phyloP scores from a whole-genome alignment of 2,113 vertebrate species.

The Myiozetetes cayanensis region DNA sequence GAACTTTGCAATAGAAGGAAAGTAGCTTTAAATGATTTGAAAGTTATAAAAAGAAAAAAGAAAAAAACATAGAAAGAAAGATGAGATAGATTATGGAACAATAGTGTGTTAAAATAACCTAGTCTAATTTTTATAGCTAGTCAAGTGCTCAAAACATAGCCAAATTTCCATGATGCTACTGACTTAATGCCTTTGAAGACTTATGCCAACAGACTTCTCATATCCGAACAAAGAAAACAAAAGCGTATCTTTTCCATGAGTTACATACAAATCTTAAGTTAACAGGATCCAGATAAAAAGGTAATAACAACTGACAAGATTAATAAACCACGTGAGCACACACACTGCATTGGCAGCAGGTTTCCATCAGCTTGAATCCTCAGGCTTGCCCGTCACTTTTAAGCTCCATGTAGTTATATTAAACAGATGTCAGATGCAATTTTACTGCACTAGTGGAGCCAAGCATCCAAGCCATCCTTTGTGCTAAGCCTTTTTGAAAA shows the following conservation, averaged over 20 bases:
- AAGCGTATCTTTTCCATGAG: conserved; percentile 77
- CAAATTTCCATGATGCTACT: conserved; percentile 96
- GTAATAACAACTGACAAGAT: conserved; percentile 80
- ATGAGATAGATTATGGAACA: conserved; percentile 63
- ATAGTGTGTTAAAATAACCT: conserved; percentile 74
- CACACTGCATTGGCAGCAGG: conserved; percentile 27
- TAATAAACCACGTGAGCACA: conserved; percentile 71
- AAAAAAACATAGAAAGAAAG: conserved; percentile 33
- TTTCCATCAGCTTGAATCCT: conserved; percentile 67
- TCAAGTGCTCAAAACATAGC: conserved; percentile 66
- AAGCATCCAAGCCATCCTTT: conserved; percentile 18
- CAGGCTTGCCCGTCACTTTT: conserved; percentile 47
- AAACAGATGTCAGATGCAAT: conserved; percentile 74
- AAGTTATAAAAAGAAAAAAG: conserved; percentile 60
- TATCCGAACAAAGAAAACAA: conserved; percentile 75
- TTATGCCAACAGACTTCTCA: conserved; percentile 77
- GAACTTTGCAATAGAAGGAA: conserved; percentile 14
- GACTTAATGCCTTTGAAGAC: conserved; percentile 79
- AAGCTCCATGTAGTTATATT: conserved; percentile 63
- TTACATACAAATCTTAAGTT: conserved; percentile 77
- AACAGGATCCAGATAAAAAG: conserved; percentile 81
- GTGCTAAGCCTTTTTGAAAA: not conserved
- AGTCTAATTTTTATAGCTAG: conserved; percentile 74
- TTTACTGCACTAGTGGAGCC: conserved; percentile 50
- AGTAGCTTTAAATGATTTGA: conserved; percentile 37